These are phyloP conservation scores for Falco naumanni DNA, from an alignment of 2,797 vertebrate genomes.

Conservation along the genomic window DNA sequence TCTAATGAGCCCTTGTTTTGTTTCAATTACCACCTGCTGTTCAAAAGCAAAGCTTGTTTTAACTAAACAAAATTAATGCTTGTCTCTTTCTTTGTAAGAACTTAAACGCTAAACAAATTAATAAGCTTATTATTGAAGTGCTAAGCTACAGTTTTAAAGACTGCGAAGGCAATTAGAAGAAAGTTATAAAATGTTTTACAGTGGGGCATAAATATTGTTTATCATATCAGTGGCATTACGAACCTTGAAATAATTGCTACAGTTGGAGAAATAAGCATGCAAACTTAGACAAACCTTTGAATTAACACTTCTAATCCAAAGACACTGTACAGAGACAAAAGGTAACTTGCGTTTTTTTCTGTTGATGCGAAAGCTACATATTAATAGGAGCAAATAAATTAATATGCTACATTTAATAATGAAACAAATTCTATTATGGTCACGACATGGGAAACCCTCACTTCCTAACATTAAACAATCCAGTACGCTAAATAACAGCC, in stretches of 20 bases:
- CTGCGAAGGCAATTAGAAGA: slow-evolving; percentile 89
- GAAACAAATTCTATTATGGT: slow-evolving; percentile 50
- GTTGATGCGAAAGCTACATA: slow-evolving; percentile 23
- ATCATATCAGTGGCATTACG: slow-evolving; percentile 83
- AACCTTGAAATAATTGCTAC: slow-evolving; percentile 84
- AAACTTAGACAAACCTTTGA: slow-evolving; percentile 69
- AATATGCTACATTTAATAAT: slow-evolving; percentile 38
- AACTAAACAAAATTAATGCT: slow-evolving; percentile 89
- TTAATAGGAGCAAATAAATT: slow-evolving; percentile 61
- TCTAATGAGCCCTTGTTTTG: slow-evolving; percentile 99
- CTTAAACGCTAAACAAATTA: slow-evolving; percentile 89
- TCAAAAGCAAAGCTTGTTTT: slow-evolving; percentile 96
- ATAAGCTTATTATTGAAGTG: slow-evolving; percentile 88
- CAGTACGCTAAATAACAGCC: neutral
- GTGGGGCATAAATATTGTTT: slow-evolving; percentile 87
- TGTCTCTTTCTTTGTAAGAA: slow-evolving; percentile 85
- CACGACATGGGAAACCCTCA: slow-evolving; percentile 4
- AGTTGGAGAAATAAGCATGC: slow-evolving; percentile 74
- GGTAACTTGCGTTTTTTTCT: slow-evolving; percentile 56
- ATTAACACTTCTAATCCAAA: slow-evolving; percentile 73
- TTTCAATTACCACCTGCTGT: slow-evolving; percentile 99
- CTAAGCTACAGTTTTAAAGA: slow-evolving; percentile 88
- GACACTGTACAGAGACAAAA: slow-evolving; percentile 35
- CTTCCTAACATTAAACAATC: neutral
- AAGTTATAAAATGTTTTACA: slow-evolving; percentile 86